Percentiles rank a stretch among this genome's conserved stretches.
phyloP scores from a whole-genome alignment of 1,140 invertebrate genomes.

The Carcinoscorpius rotundicauda region DNA sequence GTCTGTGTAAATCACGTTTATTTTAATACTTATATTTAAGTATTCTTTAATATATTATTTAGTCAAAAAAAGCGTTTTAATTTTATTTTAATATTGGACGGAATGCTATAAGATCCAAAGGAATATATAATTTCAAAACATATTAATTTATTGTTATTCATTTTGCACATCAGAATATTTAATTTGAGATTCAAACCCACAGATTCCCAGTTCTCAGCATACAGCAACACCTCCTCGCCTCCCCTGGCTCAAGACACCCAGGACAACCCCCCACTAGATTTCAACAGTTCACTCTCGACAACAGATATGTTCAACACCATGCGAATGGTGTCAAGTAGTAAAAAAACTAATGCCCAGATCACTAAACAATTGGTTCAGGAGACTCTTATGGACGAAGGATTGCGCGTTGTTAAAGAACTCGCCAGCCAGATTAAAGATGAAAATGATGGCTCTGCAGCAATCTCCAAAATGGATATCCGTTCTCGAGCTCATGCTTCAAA shows the following conservation, averaged over 20 bases:
- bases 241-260: conserved; percentile 34
- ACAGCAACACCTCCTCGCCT: conserved; percentile 57
- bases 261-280: conserved; percentile 24
- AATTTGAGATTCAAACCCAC: neutral
- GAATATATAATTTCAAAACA: neutral
- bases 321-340: conserved; percentile 11
- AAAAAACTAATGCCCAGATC: conserved; percentile 24
- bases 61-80: too few species aligned
- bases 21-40: too few species aligned
- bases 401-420: conserved; percentile 31
- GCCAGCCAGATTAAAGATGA: conserved; percentile 20
- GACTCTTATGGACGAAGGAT: conserved; percentile 31
- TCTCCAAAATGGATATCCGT: too few species aligned
- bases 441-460: conserved; percentile 8
- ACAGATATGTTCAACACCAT: conserved; percentile 4
- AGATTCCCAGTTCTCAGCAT: conserved; percentile 52
- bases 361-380: conserved; percentile 32
- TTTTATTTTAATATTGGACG: too few species aligned
- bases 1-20: too few species aligned
- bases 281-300: conserved; percentile 9
- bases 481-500: too few species aligned
- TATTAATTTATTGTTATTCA: too few species aligned
- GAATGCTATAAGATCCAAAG: too few species aligned
- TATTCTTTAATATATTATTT: too few species aligned
- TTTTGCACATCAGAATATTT: too few species aligned